Evolutionary conservation across 2,888 invertebrate species (phyloP).

Genomic region (Caenorhabditis plicata): DNA sequence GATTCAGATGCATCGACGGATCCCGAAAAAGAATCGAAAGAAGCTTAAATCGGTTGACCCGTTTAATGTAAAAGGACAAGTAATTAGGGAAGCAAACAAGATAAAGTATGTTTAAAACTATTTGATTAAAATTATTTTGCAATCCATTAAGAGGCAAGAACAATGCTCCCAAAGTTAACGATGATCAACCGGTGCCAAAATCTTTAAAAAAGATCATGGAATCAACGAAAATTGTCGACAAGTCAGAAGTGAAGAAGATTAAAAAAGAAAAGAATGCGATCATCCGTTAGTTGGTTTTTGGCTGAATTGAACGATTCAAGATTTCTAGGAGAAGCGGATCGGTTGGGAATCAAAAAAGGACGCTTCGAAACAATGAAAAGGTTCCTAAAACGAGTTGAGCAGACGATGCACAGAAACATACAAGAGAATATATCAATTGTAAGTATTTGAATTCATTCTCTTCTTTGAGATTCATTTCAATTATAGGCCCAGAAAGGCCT

Average conservation of each 20-base stretch:
- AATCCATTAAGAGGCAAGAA: conserved; percentile 16
- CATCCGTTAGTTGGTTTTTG: conserved; percentile 19
- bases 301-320: too few species aligned
- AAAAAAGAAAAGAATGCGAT: conserved; percentile 35
- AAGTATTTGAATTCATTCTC: too few species aligned
- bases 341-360: conserved; percentile 29
- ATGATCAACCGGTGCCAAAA: conserved; percentile 38
- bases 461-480: too few species aligned
- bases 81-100: conserved; percentile 14
- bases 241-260: conserved; percentile 21
- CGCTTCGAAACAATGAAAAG: conserved; percentile 35
- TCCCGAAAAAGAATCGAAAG: conserved; percentile 49
- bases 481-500: conserved; percentile 39
- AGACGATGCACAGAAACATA: conserved; percentile 16
- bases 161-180: conserved; percentile 17
- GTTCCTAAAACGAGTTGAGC: conserved; percentile 27
- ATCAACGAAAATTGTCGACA: conserved; percentile 19
- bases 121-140: neutral
- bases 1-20: conserved; percentile 36
- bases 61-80: conserved; percentile 38
- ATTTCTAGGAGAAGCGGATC: conserved; percentile 36
- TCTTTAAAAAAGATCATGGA: conserved; percentile 25
- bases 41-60: conserved; percentile 51
- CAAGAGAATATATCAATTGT: conserved; percentile 34
- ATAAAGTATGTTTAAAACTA: neutral